phyloP scores from a whole-genome alignment of 2,888 invertebrate genomes.

The Syrista parreyssii region DNA sequence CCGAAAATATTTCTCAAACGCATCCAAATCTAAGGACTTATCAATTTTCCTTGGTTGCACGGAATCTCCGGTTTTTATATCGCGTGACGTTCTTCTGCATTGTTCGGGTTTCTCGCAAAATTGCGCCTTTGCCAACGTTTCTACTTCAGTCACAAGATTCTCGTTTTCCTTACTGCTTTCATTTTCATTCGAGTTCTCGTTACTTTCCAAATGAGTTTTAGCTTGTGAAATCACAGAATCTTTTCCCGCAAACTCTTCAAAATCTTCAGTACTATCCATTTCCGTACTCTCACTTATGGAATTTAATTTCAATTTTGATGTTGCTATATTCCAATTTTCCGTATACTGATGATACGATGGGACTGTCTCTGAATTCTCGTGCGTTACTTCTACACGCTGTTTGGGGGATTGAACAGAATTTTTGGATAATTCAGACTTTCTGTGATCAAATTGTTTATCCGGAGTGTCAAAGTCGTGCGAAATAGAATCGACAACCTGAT shows the following conservation, averaged over 20 bases:
- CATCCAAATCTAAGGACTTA: conserved; percentile 54
- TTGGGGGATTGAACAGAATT: background rate
- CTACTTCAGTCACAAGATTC: background rate
- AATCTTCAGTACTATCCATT: conserved; percentile 62
- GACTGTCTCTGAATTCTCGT: background rate
- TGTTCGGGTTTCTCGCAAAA: background rate
- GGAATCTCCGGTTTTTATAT: background rate
- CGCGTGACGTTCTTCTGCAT: background rate
- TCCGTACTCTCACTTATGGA: conserved; percentile 18
- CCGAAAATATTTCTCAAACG: background rate
- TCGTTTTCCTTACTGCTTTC: background rate
- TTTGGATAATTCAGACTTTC: background rate
- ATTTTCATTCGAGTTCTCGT: background rate
- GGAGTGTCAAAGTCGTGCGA: background rate
- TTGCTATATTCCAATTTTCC: background rate
- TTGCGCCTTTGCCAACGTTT: background rate
- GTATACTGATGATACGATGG: background rate
- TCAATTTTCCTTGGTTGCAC: conserved; percentile 34
- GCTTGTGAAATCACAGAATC: background rate
- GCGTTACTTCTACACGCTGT: background rate
- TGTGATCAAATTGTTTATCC: background rate
- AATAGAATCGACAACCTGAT: background rate
- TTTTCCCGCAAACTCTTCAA: conserved; percentile 30
- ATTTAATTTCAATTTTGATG: background rate
- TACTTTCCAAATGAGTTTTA: background rate